Percentiles rank a stretch among this genome's conserved stretches.
phyloP scores from a whole-genome alignment of 2,888 invertebrate species.

The Napeogenes inachia region DNA sequence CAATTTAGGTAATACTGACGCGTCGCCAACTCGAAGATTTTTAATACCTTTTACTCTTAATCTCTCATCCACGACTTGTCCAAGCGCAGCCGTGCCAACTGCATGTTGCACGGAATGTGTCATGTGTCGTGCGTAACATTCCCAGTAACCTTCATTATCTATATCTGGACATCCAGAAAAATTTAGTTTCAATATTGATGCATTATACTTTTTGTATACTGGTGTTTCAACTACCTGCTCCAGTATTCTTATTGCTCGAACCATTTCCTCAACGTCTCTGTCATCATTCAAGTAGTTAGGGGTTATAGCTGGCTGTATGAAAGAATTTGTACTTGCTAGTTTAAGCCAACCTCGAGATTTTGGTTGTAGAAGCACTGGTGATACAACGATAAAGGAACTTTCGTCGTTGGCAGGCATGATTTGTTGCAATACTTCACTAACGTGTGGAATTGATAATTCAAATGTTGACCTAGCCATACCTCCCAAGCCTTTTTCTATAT shows the following conservation, averaged over 20 bases:
- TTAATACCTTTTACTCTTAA: constrained; percentile 47
- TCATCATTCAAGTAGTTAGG: constrained; percentile 49
- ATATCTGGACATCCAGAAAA: constrained; percentile 42
- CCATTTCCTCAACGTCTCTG: constrained; percentile 43
- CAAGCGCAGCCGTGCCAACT: constrained; percentile 48
- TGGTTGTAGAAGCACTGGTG: constrained; percentile 45
- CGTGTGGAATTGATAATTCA: constrained; percentile 32
- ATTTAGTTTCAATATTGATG: constrained; percentile 37
- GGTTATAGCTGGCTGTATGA: constrained; percentile 41
- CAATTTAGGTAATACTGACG: constrained; percentile 41
- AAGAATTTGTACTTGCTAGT: constrained; percentile 43
- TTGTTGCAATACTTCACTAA: constrained; percentile 39
- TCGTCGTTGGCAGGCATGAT: constrained; percentile 37
- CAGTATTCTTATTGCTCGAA: constrained; percentile 42
- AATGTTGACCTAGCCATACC: constrained; percentile 28
- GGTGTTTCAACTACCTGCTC: constrained; percentile 39
- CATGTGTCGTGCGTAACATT: constrained; percentile 54
- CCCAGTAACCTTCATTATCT: constrained; percentile 42
- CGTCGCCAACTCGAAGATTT: constrained; percentile 49
- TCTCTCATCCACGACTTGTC: constrained; percentile 44
- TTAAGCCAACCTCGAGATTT: constrained; percentile 46
- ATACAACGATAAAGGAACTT: constrained; percentile 38
- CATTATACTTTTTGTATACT: constrained; percentile 35
- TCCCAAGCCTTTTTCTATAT: constrained; percentile 37
- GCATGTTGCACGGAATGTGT: constrained; percentile 48